phyloP scores from a whole-genome alignment of 1,140 invertebrate species.

The Drosophila kohkoa region DNA sequence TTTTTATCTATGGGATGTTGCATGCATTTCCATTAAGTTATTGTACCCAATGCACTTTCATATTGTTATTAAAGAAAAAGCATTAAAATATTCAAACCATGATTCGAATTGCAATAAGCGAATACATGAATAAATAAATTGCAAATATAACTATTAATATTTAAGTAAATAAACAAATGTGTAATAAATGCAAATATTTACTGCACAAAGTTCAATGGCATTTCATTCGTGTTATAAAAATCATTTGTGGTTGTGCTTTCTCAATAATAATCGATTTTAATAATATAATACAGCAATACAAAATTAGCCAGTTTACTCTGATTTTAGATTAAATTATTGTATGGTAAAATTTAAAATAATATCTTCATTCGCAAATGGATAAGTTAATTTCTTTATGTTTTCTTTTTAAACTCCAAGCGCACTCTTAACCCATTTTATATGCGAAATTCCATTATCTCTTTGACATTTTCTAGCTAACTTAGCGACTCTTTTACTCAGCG shows the following conservation, averaged over 20 bases:
- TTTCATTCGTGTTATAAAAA: too few relatives aligned
- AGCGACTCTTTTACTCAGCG: conserved; percentile 57
- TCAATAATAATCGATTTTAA: too few relatives aligned
- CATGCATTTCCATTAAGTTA: not conserved
- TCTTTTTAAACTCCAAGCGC: conserved; percentile 19
- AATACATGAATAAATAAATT: not conserved
- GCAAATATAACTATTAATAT: not conserved
- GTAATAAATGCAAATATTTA: not conserved
- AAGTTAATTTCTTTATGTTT: not conserved
- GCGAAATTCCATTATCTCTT: conserved; percentile 73
- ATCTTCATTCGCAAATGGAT: not conserved
- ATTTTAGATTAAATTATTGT: too few relatives aligned
- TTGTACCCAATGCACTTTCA: not conserved
- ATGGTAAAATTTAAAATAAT: too few relatives aligned
- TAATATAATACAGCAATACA: too few relatives aligned
- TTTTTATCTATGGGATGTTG: not conserved
- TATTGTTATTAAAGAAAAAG: not conserved
- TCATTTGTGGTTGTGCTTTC: too few relatives aligned
- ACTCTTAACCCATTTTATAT: conserved; percentile 43
- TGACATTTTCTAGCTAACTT: conserved; percentile 72
- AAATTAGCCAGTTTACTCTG: too few relatives aligned
- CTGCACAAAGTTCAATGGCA: not conserved
- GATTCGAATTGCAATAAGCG: not conserved
- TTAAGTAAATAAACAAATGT: not conserved
- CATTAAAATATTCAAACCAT: not conserved